Base-by-base conservation (phyloP, 2,888 invertebrate genomes). In the Mythimna ferrago region DNA sequence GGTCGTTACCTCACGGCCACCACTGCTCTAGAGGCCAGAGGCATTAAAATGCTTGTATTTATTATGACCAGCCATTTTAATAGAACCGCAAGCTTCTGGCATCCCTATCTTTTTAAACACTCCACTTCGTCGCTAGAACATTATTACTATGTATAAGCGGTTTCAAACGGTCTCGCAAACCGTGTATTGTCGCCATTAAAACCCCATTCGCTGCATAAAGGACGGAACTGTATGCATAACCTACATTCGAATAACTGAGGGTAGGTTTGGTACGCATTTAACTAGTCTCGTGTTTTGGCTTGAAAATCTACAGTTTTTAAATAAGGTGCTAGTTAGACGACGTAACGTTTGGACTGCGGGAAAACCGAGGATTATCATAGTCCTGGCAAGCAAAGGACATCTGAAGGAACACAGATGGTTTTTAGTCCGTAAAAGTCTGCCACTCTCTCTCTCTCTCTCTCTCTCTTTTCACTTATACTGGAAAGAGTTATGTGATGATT, bases 151-250 rank as follows among this genome's bases (percentile, higher is more conserved):
- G 74, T 60, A 64, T 32, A 80, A 63, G 65, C 74, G 53, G 32
- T 76, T 80, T 41, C 7, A 51, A 80, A 60, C 58, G 41, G 58
- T 54, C 74, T 41, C 38, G 14, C 16, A 51, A 54, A 21, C 26
- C 48, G 48, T 68, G 80, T 80, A 71, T 76, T 75, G 65, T 75
- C 66, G 68, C 76, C 76, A 83, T 81, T 83, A 81, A 80, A 75
- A 75, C 60, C 54, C 58, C 80, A 83, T 81, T 83, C 62, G 38
- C 56, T 62, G 54, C 66, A 77, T 77, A 78, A 57, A 79, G 78
- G 71, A 53, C 44, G 35, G 53, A 38, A 58, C 73, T 73, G 67
- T 80, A 58, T 73, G 67, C 58, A 78, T 73, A 73, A 65, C 82
- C 67, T 44, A 73, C 57, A 62, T 78, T 66, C 57, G 64, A 53